A percentile compares a stretch with the other conserved stretches of the same genome.
Conservation (phyloP, 2,888 invertebrate genomes). For the Noctua comes region DNA sequence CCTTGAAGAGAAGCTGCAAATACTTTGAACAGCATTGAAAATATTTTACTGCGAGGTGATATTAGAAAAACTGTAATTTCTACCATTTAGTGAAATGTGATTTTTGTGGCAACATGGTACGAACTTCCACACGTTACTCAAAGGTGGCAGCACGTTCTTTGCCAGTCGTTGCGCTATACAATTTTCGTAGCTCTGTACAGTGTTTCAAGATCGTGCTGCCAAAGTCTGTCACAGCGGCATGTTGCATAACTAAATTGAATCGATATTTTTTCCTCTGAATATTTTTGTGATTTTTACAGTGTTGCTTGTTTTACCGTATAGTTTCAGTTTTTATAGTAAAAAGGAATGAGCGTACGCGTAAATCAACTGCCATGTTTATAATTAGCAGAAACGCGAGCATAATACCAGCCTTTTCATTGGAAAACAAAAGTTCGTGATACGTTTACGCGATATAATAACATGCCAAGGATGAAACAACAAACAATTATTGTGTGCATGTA, state of each 20-base stretch:
- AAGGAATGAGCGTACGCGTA: not conserved
- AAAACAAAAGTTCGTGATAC: conserved; percentile 29
- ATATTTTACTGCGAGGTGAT: not conserved
- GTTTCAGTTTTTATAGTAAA: not conserved
- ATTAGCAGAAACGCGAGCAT: not conserved
- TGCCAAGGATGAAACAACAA: conserved; percentile 15
- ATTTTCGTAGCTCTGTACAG: conserved; percentile 22
- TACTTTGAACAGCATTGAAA: not conserved
- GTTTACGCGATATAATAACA: not conserved
- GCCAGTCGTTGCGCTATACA: conserved; percentile 12
- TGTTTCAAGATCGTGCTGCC: conserved; percentile 58
- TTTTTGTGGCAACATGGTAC: conserved; percentile 45
- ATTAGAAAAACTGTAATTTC: conserved; percentile 5
- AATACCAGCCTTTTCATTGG: not conserved
- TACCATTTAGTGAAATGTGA: conserved; percentile 38
- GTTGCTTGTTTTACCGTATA: not conserved
- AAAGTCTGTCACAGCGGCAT: conserved; percentile 54
- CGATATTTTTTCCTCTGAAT: conserved; percentile 50
- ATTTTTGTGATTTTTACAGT: conserved; percentile 12
- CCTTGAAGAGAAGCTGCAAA: not conserved
- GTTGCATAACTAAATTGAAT: conserved; percentile 65
- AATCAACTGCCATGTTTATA: not conserved
- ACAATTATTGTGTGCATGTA: conserved; percentile 6
- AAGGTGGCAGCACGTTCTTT: conserved; percentile 62
- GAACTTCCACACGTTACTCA: conserved; percentile 11